Conservation (phyloP, 2,113 vertebrate genomes). For the Equus przewalskii region DNA sequence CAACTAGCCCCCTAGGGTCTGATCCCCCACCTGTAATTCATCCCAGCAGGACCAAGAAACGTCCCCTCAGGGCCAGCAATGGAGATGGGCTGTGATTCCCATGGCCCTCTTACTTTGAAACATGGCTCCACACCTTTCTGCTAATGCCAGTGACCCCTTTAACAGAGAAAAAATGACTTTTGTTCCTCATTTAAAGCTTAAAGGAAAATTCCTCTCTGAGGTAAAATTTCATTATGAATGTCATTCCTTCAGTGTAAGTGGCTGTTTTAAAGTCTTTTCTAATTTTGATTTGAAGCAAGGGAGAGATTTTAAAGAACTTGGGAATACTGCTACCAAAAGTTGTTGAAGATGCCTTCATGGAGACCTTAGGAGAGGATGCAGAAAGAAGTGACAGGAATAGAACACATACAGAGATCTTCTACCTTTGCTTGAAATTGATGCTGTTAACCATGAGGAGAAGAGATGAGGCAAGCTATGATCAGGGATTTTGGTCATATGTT, state of each 20-base stretch:
- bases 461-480: not conserved
- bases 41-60: not conserved
- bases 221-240: slow-evolving; percentile 1
- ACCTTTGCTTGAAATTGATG: not conserved
- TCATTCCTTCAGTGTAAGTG: not conserved
- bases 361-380: not conserved
- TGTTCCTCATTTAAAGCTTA: not conserved
- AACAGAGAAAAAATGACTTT: not conserved
- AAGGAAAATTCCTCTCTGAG: slow-evolving; percentile 15
- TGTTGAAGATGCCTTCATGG: not conserved
- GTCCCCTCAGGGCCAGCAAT: not conserved
- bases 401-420: not conserved
- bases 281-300: not conserved
- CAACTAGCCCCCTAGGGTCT: not conserved
- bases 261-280: not conserved
- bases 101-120: not conserved
- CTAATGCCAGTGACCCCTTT: not conserved
- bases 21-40: not conserved
- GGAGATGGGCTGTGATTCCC: not conserved
- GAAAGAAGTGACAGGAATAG: not conserved
- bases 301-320: slow-evolving; percentile 15
- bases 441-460: slow-evolving; percentile 3
- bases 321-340: not conserved
- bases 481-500: slow-evolving; percentile 41
- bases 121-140: not conserved